Percentiles rank a stretch among this genome's conserved stretches.
phyloP scores from a whole-genome alignment of 2,113 vertebrate genomes.

The Dasyprocta punctata region DNA sequence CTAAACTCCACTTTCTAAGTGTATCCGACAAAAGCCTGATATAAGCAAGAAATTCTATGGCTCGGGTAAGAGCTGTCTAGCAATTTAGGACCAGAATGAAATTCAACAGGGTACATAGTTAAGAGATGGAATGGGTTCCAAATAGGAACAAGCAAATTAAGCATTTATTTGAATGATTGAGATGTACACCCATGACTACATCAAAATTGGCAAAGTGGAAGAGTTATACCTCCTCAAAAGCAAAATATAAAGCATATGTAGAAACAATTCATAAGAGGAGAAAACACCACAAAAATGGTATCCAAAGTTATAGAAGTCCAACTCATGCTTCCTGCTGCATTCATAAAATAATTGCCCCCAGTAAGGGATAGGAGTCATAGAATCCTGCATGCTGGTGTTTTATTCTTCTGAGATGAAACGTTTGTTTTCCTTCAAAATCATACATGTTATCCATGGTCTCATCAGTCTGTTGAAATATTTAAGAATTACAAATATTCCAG shows the following conservation, averaged over 20 bases:
- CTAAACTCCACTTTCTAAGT: neutral
- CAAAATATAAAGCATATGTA: neutral
- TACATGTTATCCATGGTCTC: neutral
- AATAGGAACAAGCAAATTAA: neutral
- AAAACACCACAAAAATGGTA: neutral
- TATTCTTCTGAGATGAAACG: constrained; percentile 1
- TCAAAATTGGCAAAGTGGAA: neutral
- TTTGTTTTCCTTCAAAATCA: constrained; percentile 31
- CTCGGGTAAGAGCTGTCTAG: neutral
- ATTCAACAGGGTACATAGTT: neutral
- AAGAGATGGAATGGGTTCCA: neutral
- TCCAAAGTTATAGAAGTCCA: neutral
- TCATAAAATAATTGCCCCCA: neutral
- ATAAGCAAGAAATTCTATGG: neutral
- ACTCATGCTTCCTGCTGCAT: neutral
- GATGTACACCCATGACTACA: neutral
- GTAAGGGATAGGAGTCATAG: neutral
- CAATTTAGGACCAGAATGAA: neutral
- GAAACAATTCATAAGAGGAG: neutral
- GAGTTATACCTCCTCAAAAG: neutral
- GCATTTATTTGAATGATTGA: neutral
- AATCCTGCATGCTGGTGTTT: neutral
- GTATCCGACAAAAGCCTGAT: neutral
- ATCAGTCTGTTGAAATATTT: neutral
- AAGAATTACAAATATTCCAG: neutral